phyloP scores from a whole-genome alignment of 37 sponge, comb jelly and placozoan species.

The Theonella swinhoei region DNA sequence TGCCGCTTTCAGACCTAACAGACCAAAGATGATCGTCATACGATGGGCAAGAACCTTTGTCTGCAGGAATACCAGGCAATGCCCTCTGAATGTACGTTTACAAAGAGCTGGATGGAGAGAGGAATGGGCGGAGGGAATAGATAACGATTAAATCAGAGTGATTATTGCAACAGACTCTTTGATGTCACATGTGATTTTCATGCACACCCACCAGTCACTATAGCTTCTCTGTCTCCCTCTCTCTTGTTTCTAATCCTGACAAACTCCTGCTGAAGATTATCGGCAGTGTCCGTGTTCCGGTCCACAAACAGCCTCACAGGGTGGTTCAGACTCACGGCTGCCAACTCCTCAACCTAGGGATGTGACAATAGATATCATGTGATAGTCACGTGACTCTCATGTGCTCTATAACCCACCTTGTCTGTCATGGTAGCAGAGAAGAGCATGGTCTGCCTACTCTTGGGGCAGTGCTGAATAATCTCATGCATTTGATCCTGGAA shows the following conservation, averaged over 20 bases:
- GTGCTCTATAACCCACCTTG: too few relatives aligned
- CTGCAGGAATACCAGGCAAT: constrained; percentile 88
- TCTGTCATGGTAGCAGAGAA: constrained; percentile 99
- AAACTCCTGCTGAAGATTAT: constrained; percentile 95
- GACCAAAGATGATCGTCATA: constrained; percentile 84
- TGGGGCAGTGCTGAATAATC: constrained; percentile 85
- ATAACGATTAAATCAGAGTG: too few relatives aligned
- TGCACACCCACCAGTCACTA: constrained; percentile 63
- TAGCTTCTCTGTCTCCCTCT: constrained; percentile 85
- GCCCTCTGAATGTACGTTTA: constrained; percentile 87
- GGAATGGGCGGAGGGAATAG: neutral
- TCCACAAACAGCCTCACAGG: constrained; percentile 96
- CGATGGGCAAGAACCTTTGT: constrained; percentile 91
- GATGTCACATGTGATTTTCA: neutral
- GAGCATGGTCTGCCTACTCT: constrained; percentile 92
- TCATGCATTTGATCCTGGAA: constrained; percentile 96
- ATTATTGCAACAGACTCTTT: neutral
- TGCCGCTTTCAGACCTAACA: constrained; percentile 80
- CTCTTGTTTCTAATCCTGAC: constrained; percentile 77
- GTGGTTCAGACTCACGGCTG: constrained; percentile 81
- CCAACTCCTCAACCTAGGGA: constrained; percentile 91
- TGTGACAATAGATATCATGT: too few relatives aligned
- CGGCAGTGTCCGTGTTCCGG: constrained; percentile 93
- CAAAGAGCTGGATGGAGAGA: constrained; percentile 74
- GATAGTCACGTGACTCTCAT: too few relatives aligned